phyloP scores from a whole-genome alignment of 1,140 invertebrate genomes.

The Eueides isabella region DNA sequence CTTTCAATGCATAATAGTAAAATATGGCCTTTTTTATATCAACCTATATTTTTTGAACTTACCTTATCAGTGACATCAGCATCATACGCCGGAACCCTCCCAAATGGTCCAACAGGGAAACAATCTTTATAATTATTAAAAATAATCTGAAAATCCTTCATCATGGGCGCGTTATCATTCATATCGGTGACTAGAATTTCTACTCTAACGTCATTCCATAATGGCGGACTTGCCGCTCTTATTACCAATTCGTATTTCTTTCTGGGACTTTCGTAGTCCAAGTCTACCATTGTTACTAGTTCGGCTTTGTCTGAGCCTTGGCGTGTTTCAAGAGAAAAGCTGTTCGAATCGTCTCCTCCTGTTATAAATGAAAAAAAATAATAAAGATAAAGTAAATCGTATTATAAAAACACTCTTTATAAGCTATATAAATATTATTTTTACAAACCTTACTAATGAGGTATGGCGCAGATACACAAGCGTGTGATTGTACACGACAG shows the following conservation, averaged over 20 bases:
- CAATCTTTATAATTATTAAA: slow-evolving; percentile 98
- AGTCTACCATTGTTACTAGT: slow-evolving; percentile 92
- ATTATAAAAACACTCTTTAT: too few relatives aligned
- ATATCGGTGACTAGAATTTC: slow-evolving; percentile 95
- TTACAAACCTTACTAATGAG: too few relatives aligned
- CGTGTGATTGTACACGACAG: too few relatives aligned
- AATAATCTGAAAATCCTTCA: slow-evolving; percentile 96
- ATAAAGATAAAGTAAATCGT: neutral
- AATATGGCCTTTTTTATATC: too few relatives aligned
- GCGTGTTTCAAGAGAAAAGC: slow-evolving; percentile 91
- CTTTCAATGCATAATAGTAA: too few relatives aligned
- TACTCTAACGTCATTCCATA: slow-evolving; percentile 94
- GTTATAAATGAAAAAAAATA: slow-evolving; percentile 4
- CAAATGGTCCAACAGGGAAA: slow-evolving; percentile 95
- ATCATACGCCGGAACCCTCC: slow-evolving; percentile 95
- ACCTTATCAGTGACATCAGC: slow-evolving; percentile 95
- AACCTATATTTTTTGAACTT: slow-evolving; percentile 11
- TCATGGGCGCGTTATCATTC: slow-evolving; percentile 95
- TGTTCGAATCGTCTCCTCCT: slow-evolving; percentile 93
- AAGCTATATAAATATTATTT: too few relatives aligned
- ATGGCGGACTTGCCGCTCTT: slow-evolving; percentile 92
- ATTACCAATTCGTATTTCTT: slow-evolving; percentile 95
- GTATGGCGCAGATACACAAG: too few relatives aligned
- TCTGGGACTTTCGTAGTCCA: slow-evolving; percentile 96
- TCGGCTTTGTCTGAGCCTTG: slow-evolving; percentile 91